phyloP scores from a whole-genome alignment of 2,888 invertebrate species.

The Eulithis prunata region DNA sequence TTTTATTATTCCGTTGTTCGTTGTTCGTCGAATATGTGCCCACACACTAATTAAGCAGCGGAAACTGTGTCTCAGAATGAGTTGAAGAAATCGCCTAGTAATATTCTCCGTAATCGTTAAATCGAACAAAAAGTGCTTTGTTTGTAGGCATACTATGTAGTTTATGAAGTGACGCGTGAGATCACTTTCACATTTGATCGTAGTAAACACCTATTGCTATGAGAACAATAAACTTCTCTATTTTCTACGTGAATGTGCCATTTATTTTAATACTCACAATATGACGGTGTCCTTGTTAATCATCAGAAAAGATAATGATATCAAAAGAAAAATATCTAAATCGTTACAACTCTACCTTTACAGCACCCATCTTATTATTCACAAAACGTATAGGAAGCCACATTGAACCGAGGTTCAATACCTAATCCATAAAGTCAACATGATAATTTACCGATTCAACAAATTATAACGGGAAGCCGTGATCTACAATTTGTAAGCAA shows the following conservation, averaged over 20 bases:
- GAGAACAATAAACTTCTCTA: slow-evolving; percentile 21
- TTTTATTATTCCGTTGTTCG: slow-evolving; percentile 11
- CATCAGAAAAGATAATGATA: no score
- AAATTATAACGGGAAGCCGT: slow-evolving; percentile 37
- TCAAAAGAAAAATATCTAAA: no score
- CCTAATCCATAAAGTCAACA: slow-evolving; percentile 22
- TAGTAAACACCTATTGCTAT: slow-evolving; percentile 5
- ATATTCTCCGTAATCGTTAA: slow-evolving; percentile 25
- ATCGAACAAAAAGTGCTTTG: slow-evolving; percentile 29
- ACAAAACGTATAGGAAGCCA: no score
- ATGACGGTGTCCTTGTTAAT: not conserved
- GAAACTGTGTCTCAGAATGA: slow-evolving; percentile 24
- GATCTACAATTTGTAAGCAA: slow-evolving; percentile 33
- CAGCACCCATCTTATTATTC: not conserved
- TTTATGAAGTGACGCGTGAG: slow-evolving; percentile 17
- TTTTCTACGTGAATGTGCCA: slow-evolving; percentile 22
- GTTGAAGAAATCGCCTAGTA: slow-evolving; percentile 18
- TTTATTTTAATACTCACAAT: not conserved
- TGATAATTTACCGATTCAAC: slow-evolving; percentile 34
- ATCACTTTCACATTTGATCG: slow-evolving; percentile 29
- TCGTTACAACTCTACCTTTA: not conserved
- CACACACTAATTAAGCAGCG: slow-evolving; percentile 21
- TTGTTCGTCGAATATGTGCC: slow-evolving; percentile 8
- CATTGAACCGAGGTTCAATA: slow-evolving; percentile 5
- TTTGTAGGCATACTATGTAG: slow-evolving; percentile 22